Base-by-base conservation (phyloP, 2,888 invertebrate genomes). In the Ophion costatus region DNA sequence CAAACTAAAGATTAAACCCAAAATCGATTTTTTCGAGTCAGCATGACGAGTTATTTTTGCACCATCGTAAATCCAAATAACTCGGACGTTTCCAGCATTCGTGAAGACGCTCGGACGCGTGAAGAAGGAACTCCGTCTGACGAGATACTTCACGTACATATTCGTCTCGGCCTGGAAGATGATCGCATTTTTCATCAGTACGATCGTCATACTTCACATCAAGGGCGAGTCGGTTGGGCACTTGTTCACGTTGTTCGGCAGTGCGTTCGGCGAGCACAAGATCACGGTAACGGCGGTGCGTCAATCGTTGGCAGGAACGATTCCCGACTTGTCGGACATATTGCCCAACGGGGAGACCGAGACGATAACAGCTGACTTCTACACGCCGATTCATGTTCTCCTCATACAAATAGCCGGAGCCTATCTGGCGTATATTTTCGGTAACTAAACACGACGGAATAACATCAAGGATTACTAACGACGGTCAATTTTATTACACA, bases 151-250 rank as follows among this genome's bases (percentile, higher is more conserved):
- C 94, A 97, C 96, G 2, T 98, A 98, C 94, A 96, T 98, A 90
- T 97, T 98, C 91, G 95, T 99, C 76, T 98, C 98, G 0, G 94
- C 98, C 0, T 99, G 98, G 98, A 99, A 99, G 94, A 97, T 98
- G 79, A 85, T 96, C 10, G 94, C 97, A 59, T 98, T 98, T 92
- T 95, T 98, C 83, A 94, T 97, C 89, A 95, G 96, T 79, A 96
- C 97, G 83, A 91, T 98, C 17, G 94, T 97, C 59, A 96, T 97
- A 83, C 94, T 97, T 45, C 96, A 97, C 94, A 94, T 97, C 82
- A 96, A 96, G 82, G 97, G 97, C 17, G 97, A 97, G 77, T 97
- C 96, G 85, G 96, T 97, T 0, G 95, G 96, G 2, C 96, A 97
- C 93, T 95, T 98, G 85, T 98, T 98, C 92, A 95, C 95, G 75